Evolutionary conservation across 2,888 invertebrate species (phyloP).

Genomic region (Cabera pusaria): DNA sequence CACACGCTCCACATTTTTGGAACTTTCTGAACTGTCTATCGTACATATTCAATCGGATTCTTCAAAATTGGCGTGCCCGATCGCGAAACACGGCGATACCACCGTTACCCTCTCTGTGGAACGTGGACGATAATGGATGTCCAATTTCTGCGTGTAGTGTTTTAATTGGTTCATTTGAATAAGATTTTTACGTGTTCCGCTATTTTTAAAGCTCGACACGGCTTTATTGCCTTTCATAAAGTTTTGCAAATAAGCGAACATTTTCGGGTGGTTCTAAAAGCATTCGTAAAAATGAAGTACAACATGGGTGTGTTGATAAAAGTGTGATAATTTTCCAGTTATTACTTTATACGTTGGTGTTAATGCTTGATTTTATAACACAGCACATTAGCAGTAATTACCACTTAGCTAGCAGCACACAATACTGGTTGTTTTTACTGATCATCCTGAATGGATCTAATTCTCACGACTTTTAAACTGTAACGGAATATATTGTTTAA

Average conservation of each 20-base stretch:
- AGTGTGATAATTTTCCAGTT: constrained; percentile 18
- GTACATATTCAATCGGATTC: constrained; percentile 33
- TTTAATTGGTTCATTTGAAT: constrained; percentile 13
- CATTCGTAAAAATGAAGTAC: no score
- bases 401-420: constrained; percentile 23
- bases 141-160: constrained; percentile 8
- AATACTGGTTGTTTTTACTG: constrained; percentile 27
- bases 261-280: constrained; percentile 10
- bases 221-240: constrained; percentile 10
- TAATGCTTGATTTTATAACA: constrained; percentile 24
- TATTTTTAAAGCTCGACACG: constrained; percentile 6
- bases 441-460: constrained; percentile 34
- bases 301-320: constrained; percentile 12
- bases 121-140: constrained; percentile 17
- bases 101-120: constrained; percentile 30
- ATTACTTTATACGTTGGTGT: constrained; percentile 19
- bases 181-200: constrained; percentile 9
- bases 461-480: constrained; percentile 53
- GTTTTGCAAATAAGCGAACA: constrained; percentile 6
- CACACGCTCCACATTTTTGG: constrained; percentile 36
- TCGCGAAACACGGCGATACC: constrained; percentile 27
- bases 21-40: constrained; percentile 30
- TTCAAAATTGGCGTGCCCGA: constrained; percentile 33
- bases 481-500: constrained; percentile 50
- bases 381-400: constrained; percentile 27